Conservation (phyloP, 2,888 invertebrate genomes). For the Pyrgus malvae region DNA sequence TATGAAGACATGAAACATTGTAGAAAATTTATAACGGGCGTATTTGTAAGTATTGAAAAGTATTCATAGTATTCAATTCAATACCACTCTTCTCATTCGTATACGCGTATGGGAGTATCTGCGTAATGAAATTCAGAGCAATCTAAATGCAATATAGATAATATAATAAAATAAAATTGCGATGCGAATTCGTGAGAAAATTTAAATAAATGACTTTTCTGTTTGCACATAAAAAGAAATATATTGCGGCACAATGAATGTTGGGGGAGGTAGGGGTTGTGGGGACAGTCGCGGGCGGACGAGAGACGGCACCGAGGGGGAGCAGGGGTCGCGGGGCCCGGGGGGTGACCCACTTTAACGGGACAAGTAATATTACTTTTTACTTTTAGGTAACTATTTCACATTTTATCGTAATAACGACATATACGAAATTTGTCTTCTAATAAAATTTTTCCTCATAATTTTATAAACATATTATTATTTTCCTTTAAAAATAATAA, state of each 20-base stretch:
- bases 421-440: slow-evolving; percentile 38
- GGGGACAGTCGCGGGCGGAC: slow-evolving; percentile 68
- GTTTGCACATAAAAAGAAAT: slow-evolving; percentile 83
- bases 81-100: slow-evolving; percentile 34
- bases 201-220: slow-evolving; percentile 83
- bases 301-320: slow-evolving; percentile 56
- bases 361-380: slow-evolving; percentile 83
- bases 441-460: background rate
- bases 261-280: slow-evolving; percentile 69
- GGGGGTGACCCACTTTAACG: slow-evolving; percentile 82
- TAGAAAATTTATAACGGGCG: slow-evolving; percentile 25
- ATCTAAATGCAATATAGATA: slow-evolving; percentile 79
- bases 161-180: slow-evolving; percentile 82
- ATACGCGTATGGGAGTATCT: slow-evolving; percentile 37
- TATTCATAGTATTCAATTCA: slow-evolving; percentile 34
- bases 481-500: background rate
- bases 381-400: slow-evolving; percentile 82
- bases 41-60: slow-evolving; percentile 38
- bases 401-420: slow-evolving; percentile 79
- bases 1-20: slow-evolving; percentile 22
- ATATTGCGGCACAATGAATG: slow-evolving; percentile 83
- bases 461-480: background rate
- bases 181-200: slow-evolving; percentile 82
- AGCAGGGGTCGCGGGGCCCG: slow-evolving; percentile 41
- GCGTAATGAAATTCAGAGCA: slow-evolving; percentile 59